Evolutionary conservation across 2,113 vertebrate genomes (phyloP), one percentile per base, ranked within the genome.

Genomic region (Phocoena phocoena): DNA sequence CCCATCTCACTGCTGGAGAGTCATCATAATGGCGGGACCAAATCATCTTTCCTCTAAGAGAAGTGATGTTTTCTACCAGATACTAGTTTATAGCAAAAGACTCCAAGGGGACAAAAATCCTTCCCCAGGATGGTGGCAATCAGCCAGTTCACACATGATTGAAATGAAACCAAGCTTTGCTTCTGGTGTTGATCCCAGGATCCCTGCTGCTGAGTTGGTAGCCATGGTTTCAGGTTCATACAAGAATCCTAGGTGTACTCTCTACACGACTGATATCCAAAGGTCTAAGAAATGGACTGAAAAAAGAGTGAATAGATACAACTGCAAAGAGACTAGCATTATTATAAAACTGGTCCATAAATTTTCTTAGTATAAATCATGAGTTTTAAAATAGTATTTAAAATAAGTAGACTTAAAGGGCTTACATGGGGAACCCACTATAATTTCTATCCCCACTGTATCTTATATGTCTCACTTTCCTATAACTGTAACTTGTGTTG

Each of bases 141-240:
- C 23, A 36, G 77, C 63, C 76, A 87, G 58, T 11, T 83, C 91
- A 83, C 1, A 23, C 65, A 50, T 33, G 60, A 60, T 1, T 65
- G 84, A 77, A 55, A n/a, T 41, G 81, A 87, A 89, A 73, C 36
- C 44, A 73, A 77, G 84, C 28, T 68, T 81, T 25, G 28, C 62
- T 63, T 12, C n/a, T 65, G 65, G 41, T 47, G 53, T 36, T 2
- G 26, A 92, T 47, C 79, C 63, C 14, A 23, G 25, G 67, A 33
- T 82, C 41, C 50, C 33, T 36, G 17, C 5, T 95, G 76, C 47
- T n/a, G 70, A 36, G 31, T 25, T 60, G 55, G 70, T 20, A 88
- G 81, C 67, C 62, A 83, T 18, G 33, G 73, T 71, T 82, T 87
- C 92, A 58, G 62, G 36, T 18, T 67, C n/a, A 38, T 47, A 88